phyloP scores from a whole-genome alignment of 35 echinoderm and acorn worm genomes.

The Lytechinus variegatus region DNA sequence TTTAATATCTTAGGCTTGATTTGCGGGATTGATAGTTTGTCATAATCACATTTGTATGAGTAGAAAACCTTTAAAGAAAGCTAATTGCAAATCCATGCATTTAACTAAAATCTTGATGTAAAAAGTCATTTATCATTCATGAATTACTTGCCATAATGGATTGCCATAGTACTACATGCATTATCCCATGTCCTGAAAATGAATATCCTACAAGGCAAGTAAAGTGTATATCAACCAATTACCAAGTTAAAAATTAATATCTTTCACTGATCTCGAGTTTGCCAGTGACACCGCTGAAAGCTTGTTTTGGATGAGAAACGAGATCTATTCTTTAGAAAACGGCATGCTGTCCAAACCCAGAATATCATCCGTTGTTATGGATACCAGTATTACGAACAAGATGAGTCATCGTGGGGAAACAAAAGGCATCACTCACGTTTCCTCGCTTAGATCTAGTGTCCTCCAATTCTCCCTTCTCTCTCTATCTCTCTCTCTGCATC shows the following conservation, averaged over 20 bases:
- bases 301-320: not conserved
- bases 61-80: no score
- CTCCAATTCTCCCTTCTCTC: not conserved
- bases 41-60: no score
- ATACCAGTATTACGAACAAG: conserved; percentile 20
- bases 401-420: conserved; percentile 37
- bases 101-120: not conserved
- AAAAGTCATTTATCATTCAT: not conserved
- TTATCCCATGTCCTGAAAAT: not conserved
- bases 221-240: not conserved
- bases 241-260: not conserved
- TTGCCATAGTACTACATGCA: not conserved
- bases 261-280: not conserved
- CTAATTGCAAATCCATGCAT: not conserved
- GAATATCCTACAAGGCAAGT: not conserved
- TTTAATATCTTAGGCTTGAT: not conserved
- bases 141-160: not conserved
- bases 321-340: not conserved
- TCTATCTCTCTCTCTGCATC: not conserved
- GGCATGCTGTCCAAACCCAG: not conserved
- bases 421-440: conserved; percentile 55
- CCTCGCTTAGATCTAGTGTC: not conserved
- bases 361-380: conserved; percentile 21
- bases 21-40: not conserved
- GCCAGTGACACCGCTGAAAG: not conserved